These are phyloP conservation scores for Drosophila birchii DNA, from an alignment of 2,888 invertebrate species.

Conservation along the genomic window DNA sequence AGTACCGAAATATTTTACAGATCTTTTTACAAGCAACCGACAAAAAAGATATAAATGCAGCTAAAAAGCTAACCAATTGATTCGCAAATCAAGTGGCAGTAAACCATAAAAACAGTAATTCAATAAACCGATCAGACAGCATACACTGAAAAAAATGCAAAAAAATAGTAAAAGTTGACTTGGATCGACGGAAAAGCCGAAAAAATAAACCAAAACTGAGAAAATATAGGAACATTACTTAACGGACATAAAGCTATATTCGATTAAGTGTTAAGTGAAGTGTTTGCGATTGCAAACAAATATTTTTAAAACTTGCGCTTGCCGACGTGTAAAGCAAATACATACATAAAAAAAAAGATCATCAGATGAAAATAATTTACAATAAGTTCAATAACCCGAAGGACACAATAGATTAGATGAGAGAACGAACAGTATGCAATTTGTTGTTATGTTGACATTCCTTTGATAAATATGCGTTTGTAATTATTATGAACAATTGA, in stretches of 20 bases:
- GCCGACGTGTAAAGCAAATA: constrained; percentile 49
- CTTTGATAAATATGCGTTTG: constrained; percentile 57
- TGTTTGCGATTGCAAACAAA: constrained; percentile 39
- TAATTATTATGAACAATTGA: constrained; percentile 78
- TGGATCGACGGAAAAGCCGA: constrained; percentile 41
- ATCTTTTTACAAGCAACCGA: constrained; percentile 70
- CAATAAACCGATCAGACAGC: constrained; percentile 25
- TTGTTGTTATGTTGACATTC: constrained; percentile 73
- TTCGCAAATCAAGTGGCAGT: constrained; percentile 11
- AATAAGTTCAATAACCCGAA: constrained; percentile 49
- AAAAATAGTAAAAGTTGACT: constrained; percentile 44
- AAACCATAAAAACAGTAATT: constrained; percentile 25
- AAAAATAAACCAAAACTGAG: constrained; percentile 50
- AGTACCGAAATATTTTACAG: constrained; percentile 80
- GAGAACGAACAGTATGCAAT: constrained; percentile 54
- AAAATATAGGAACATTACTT: constrained; percentile 64
- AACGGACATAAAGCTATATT: constrained; percentile 48
- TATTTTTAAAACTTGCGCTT: constrained; percentile 73
- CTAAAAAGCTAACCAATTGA: constrained; percentile 15
- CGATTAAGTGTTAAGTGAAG: constrained; percentile 71
- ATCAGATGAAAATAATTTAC: constrained; percentile 17
- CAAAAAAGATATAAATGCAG: constrained; percentile 21
- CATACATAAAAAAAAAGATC: constrained; percentile 29
- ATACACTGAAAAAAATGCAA: constrained; percentile 31
- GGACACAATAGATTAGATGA: constrained; percentile 15